Evolutionary conservation across 2,888 invertebrate genomes (phyloP).

Genomic region (Xylota segnis): DNA sequence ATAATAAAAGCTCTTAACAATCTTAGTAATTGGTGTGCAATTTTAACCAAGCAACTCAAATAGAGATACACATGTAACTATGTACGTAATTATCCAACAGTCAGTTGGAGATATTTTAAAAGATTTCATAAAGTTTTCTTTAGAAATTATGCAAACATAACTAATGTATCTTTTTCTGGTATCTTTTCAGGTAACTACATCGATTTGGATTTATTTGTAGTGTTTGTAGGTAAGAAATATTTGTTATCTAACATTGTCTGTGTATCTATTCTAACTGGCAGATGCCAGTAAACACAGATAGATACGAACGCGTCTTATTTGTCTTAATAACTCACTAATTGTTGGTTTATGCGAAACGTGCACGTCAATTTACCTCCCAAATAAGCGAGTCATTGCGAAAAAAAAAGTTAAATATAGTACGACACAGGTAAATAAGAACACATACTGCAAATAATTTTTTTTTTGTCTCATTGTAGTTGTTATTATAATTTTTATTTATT

Average conservation of each 20-base stretch:
- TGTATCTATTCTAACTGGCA: not conserved
- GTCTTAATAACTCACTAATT: slow-evolving; percentile 61
- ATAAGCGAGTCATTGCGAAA: slow-evolving; percentile 53
- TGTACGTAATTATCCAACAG: not conserved
- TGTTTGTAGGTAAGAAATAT: slow-evolving; percentile 20
- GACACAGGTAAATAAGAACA: slow-evolving; percentile 44
- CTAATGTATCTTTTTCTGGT: slow-evolving; percentile 25
- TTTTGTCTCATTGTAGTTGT: not conserved
- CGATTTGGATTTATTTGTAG: not conserved
- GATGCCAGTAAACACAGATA: slow-evolving; percentile 14
- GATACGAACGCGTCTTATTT: slow-evolving; percentile 31
- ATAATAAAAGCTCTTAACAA: slow-evolving; percentile 50
- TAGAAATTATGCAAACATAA: not conserved
- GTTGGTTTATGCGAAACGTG: slow-evolving; percentile 50
- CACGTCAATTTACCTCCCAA: slow-evolving; percentile 38
- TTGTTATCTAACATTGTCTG: slow-evolving; percentile 16
- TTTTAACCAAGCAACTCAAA: slow-evolving; percentile 2
- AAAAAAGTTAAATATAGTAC: slow-evolving; percentile 16
- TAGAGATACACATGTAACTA: too few relatives aligned
- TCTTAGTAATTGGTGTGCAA: slow-evolving; percentile 62
- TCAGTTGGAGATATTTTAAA: not conserved
- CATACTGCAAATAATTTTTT: not conserved
- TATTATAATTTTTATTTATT: too few relatives aligned
- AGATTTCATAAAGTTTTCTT: not conserved
- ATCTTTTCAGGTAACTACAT: slow-evolving; percentile 58